Evolutionary conservation across 2,888 invertebrate species (phyloP).

Genomic region (Herminia tarsipennalis): DNA sequence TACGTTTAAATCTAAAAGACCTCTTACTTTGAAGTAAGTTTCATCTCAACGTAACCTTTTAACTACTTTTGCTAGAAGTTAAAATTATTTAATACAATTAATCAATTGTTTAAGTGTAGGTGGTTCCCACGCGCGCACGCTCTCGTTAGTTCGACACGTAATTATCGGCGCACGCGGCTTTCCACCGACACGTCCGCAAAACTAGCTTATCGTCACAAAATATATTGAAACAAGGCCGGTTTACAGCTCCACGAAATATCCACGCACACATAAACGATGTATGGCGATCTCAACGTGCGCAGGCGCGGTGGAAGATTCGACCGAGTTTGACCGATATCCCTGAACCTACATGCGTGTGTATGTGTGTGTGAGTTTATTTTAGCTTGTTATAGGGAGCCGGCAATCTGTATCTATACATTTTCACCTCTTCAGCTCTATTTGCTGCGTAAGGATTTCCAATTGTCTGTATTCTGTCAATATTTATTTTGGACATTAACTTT

Average conservation of each 20-base stretch:
- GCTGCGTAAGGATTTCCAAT: constrained; percentile 6
- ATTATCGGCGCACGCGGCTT: constrained; percentile 41
- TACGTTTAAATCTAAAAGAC: too few relatives aligned
- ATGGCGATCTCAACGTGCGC: too few relatives aligned
- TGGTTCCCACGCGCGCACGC: constrained; percentile 14
- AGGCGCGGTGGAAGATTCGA: too few relatives aligned
- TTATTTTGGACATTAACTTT: constrained; percentile 3
- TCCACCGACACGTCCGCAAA: constrained; percentile 45
- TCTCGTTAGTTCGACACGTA: constrained; percentile 27
- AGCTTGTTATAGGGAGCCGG: too few relatives aligned
- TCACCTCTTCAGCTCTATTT: constrained; percentile 16
- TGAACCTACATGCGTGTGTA: too few relatives aligned
- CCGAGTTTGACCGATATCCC: too few relatives aligned
- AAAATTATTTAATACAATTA: constrained; percentile 6
- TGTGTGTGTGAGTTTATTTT: too few relatives aligned
- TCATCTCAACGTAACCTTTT: too few relatives aligned
- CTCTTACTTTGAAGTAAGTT: too few relatives aligned
- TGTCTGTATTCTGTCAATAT: constrained; percentile 11
- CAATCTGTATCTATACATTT: constrained; percentile 21
- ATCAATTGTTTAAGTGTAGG: constrained; percentile 12
- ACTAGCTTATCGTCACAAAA: constrained; percentile 28
- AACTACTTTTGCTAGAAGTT: neutral
- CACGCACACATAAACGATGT: too few relatives aligned
- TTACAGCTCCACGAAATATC: too few relatives aligned
- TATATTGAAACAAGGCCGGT: too few relatives aligned